phyloP scores from a whole-genome alignment of 2,113 vertebrate genomes.

The Mustela lutreola region DNA sequence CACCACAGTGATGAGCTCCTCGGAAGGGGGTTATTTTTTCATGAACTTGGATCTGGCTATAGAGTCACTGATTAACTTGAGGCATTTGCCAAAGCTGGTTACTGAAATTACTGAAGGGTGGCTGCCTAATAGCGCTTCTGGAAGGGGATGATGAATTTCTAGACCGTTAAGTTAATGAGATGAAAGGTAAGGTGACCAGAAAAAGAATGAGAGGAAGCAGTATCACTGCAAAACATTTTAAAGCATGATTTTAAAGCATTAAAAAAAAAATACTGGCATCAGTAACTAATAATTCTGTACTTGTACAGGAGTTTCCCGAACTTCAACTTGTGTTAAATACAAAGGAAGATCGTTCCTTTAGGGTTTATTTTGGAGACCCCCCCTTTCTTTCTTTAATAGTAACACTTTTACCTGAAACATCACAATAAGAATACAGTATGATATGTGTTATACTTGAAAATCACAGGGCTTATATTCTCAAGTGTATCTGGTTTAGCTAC shows the following conservation, averaged over 20 bases:
- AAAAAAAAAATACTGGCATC: not conserved
- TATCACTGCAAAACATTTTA: not conserved
- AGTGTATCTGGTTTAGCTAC: not conserved
- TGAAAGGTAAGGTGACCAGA: not conserved
- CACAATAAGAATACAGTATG: not conserved
- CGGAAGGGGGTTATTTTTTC: not conserved
- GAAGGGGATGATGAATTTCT: not conserved
- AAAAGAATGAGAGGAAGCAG: not conserved
- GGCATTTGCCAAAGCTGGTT: not conserved
- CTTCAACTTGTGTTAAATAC: not conserved
- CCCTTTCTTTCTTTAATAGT: not conserved
- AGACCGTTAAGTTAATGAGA: not conserved
- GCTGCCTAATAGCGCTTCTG: not conserved
- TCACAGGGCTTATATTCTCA: not conserved
- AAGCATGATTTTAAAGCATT: not conserved
- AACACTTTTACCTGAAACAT: constrained; percentile 1
- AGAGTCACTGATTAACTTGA: constrained; percentile 63
- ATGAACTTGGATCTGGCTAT: not conserved
- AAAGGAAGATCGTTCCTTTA: not conserved
- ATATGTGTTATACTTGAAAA: not conserved
- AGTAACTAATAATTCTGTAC: not conserved
- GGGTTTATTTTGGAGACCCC: not conserved
- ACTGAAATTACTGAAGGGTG: not conserved
- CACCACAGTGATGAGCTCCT: not conserved
- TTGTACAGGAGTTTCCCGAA: not conserved